Conservation (phyloP, 2,888 invertebrate species). For the Drosophila algonquin region DNA sequence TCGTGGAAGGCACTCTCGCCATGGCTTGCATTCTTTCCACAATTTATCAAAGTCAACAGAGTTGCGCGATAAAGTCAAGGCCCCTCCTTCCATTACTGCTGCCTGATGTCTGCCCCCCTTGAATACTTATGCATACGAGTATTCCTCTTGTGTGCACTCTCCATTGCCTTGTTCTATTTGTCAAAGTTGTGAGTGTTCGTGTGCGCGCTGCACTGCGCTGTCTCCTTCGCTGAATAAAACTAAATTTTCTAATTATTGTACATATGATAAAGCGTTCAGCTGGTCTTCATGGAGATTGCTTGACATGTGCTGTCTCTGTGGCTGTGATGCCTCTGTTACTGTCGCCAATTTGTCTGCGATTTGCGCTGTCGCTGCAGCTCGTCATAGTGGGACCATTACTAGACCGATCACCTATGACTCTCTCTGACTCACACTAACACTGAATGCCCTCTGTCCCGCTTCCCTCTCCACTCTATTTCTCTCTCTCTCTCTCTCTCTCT, state of each 20-base stretch:
- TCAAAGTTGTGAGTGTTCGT: background rate
- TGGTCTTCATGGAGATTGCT: background rate
- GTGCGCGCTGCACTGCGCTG: background rate
- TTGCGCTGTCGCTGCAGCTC: background rate
- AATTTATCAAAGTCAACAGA: constrained; percentile 59
- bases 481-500: no score
- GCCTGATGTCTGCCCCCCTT: background rate
- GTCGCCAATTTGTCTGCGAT: background rate
- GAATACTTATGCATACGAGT: background rate
- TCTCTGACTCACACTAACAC: background rate
- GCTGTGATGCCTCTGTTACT: background rate
- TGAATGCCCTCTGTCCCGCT: background rate
- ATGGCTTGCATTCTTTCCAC: constrained; percentile 44
- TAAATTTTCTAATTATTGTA: background rate
- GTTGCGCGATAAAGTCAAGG: constrained; percentile 51
- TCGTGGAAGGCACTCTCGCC: constrained; percentile 1
- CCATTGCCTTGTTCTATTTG: background rate
- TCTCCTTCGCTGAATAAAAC: background rate
- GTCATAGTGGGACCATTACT: background rate
- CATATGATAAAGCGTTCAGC: background rate
- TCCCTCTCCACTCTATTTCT: no score
- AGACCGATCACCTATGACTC: background rate
- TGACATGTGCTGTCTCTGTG: background rate
- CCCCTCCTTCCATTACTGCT: background rate
- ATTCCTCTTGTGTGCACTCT: background rate